These are phyloP conservation scores for Tachysurus vachellii DNA, from an alignment of 2,113 vertebrate species.

Conservation along the genomic window DNA sequence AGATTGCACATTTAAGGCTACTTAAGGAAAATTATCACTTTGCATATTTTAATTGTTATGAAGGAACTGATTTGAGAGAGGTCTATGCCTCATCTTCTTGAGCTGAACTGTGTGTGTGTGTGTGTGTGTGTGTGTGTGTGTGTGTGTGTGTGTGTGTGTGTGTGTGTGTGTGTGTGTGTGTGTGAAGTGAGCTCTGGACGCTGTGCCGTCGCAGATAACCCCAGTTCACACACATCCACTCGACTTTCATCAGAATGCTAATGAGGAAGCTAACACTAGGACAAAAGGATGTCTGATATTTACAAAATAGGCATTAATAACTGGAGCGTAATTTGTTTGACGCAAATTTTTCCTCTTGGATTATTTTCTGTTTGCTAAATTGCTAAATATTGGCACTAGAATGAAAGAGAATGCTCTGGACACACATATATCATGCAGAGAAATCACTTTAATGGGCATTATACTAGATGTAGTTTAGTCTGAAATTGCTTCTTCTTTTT, in stretches of 20 bases:
- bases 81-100: constrained; percentile 97
- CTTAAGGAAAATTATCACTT: constrained; percentile 99
- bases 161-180: constrained; percentile 47
- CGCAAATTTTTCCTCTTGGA: constrained; percentile 83
- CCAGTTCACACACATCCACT: constrained; percentile 94
- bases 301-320: constrained; percentile 99
- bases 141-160: constrained; percentile 58
- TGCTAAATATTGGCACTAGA: constrained; percentile 1
- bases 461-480: not conserved
- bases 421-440: not conserved
- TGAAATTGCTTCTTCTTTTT: not conserved
- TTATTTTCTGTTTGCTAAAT: constrained; percentile 68
- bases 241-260: constrained; percentile 99
- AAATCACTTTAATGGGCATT: not conserved
- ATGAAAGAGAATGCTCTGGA: constrained; percentile 7
- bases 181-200: constrained; percentile 85
- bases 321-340: constrained; percentile 81
- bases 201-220: constrained; percentile 97
- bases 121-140: constrained; percentile 78
- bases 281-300: constrained; percentile 98
- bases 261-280: constrained; percentile 87
- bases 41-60: constrained; percentile 99
- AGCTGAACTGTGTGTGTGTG: constrained; percentile 80
- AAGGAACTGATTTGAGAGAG: constrained; percentile 99
- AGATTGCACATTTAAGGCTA: constrained; percentile 99